phyloP scores from a whole-genome alignment of 2,888 invertebrate genomes.

The Rhopalosiphum nymphaeae region DNA sequence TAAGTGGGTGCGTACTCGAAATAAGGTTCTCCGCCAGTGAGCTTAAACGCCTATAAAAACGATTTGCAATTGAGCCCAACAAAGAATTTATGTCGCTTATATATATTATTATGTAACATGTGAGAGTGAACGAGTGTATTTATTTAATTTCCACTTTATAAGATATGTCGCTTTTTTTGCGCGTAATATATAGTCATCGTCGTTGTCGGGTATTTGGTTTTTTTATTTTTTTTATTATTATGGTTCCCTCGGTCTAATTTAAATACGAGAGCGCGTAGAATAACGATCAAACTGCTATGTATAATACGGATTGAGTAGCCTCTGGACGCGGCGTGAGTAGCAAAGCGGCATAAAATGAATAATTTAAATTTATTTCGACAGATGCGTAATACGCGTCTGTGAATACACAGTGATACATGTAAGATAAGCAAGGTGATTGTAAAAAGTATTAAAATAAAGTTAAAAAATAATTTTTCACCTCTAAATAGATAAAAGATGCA shows the following conservation, averaged over 20 bases:
- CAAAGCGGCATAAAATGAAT: background rate
- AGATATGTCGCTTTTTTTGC: background rate
- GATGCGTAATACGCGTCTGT: background rate
- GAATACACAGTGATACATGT: background rate
- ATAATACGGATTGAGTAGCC: background rate
- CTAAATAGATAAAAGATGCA: background rate
- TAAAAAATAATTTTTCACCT: background rate
- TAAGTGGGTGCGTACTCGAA: background rate
- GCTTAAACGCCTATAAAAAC: slow-evolving; percentile 45
- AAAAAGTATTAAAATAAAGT: background rate
- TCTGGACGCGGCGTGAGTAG: background rate
- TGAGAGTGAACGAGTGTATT: no score
- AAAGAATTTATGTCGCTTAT: background rate
- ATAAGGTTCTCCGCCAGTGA: background rate
- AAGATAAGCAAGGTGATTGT: background rate
- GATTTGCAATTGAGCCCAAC: slow-evolving; percentile 44
- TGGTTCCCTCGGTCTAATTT: background rate
- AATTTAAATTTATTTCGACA: slow-evolving; percentile 30
- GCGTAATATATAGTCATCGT: background rate
- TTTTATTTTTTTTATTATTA: background rate
- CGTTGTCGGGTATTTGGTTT: background rate
- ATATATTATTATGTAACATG: background rate
- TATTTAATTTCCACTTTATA: slow-evolving; percentile 39
- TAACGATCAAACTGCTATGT: background rate
- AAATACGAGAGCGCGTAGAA: background rate